Percentiles rank a stretch among this genome's conserved stretches.
Conservation (phyloP, 2,797 vertebrate genomes). For the Ctenochaetus hawaiiensis region DNA sequence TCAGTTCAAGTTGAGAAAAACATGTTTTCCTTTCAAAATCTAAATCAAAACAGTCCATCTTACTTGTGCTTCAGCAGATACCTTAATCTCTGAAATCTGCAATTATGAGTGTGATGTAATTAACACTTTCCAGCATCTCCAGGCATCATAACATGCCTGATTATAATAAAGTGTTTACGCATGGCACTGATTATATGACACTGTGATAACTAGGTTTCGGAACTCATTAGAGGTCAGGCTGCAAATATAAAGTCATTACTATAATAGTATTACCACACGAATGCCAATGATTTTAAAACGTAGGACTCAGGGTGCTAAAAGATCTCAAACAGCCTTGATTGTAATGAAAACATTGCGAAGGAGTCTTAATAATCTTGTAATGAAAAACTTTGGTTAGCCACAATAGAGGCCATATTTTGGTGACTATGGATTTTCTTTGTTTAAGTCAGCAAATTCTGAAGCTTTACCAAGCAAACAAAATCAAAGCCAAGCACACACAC, state of each 20-base stretch:
- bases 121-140: constrained; percentile 32
- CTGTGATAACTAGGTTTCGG: constrained; percentile 26
- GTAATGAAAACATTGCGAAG: not conserved
- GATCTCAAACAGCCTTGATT: constrained; percentile 7
- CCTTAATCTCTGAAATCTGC: constrained; percentile 26
- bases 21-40: constrained; percentile 13
- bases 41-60: constrained; percentile 2
- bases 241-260: constrained; percentile 3
- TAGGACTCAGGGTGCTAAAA: not conserved
- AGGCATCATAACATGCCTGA: constrained; percentile 24
- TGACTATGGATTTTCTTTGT: constrained; percentile 31
- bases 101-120: constrained; percentile 40
- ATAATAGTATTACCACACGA: constrained; percentile 6
- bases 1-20: constrained; percentile 8
- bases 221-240: not conserved
- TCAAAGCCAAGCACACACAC: constrained; percentile 31
- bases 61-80: constrained; percentile 6
- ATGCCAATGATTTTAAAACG: constrained; percentile 25
- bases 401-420: constrained; percentile 7
- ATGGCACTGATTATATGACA: constrained; percentile 21
- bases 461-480: constrained; percentile 15
- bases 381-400: constrained; percentile 1
- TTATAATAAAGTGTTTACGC: constrained; percentile 28
- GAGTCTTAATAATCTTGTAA: not conserved
- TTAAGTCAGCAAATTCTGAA: constrained; percentile 21